A percentile compares a stretch with the other conserved stretches of the same genome.
phyloP scores from a whole-genome alignment of 2,888 invertebrate genomes.

The Cryptosula pallasiana region DNA sequence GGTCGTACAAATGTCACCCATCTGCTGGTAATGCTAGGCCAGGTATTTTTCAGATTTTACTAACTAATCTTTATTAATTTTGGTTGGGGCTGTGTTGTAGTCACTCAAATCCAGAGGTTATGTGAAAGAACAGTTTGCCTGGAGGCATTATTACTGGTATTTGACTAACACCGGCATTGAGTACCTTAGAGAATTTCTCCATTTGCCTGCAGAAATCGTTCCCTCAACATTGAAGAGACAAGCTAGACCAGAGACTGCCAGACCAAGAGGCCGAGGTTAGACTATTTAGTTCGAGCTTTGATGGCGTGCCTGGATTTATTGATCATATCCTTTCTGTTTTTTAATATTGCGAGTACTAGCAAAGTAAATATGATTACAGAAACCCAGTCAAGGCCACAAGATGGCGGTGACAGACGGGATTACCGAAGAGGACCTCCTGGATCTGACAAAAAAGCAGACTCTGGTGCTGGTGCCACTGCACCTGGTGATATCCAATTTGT shows the following conservation, averaged over 20 bases:
- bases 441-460: slow-evolving; percentile 90
- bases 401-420: slow-evolving; percentile 40
- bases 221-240: slow-evolving; percentile 93
- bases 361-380: too few species aligned
- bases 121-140: slow-evolving; percentile 99
- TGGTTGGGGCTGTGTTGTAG: too few species aligned
- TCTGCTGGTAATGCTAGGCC: too few species aligned
- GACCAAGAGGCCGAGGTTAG: slow-evolving; percentile 43
- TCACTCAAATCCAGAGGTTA: slow-evolving; percentile 91
- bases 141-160: slow-evolving; percentile 99
- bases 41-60: too few species aligned
- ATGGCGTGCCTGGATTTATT: too few species aligned
- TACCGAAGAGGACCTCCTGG: slow-evolving; percentile 49
- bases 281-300: slow-evolving; percentile 26
- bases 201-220: slow-evolving; percentile 95
- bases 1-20: too few species aligned
- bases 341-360: too few species aligned
- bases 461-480: slow-evolving; percentile 83
- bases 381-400: slow-evolving; percentile 32
- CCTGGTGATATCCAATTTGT: slow-evolving; percentile 74
- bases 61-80: too few species aligned
- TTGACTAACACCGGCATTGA: slow-evolving; percentile 97
- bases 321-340: too few species aligned
- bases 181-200: slow-evolving; percentile 83
- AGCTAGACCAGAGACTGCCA: slow-evolving; percentile 71